These are phyloP conservation scores for Diachasma alloeum DNA, from an alignment of 1,140 invertebrate genomes.

Conservation along the genomic window DNA sequence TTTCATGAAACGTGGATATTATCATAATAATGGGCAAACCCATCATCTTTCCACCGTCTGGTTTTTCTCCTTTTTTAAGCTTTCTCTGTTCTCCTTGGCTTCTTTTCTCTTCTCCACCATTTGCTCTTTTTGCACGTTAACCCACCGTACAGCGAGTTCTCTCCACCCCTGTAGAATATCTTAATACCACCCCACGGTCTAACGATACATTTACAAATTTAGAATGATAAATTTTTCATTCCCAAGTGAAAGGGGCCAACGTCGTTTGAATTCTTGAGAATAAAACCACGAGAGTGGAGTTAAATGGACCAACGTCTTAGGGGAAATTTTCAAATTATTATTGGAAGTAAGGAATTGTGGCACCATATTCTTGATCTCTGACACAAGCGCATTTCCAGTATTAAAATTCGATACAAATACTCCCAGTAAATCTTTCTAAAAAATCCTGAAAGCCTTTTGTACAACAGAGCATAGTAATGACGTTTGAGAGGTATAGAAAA, in stretches of 20 bases:
- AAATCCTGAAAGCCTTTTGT: too few relatives aligned
- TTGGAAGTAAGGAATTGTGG: constrained; percentile 35
- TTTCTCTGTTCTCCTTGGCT: constrained; percentile 6
- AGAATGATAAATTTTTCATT: constrained; percentile 50
- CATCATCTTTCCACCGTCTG: constrained; percentile 45
- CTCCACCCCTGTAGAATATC: constrained; percentile 20
- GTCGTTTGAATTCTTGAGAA: constrained; percentile 41
- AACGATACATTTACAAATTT: constrained; percentile 55
- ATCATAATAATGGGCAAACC: constrained; percentile 54
- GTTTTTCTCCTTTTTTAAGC: constrained; percentile 25
- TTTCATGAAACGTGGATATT: constrained; percentile 47
- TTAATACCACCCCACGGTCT: constrained; percentile 42
- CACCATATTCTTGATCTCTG: too few relatives aligned
- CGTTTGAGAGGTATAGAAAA: too few relatives aligned
- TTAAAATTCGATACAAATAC: too few relatives aligned
- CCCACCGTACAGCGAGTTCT: background rate
- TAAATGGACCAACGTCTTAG: background rate
- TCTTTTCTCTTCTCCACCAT: constrained; percentile 5
- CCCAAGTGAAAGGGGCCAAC: constrained; percentile 39
- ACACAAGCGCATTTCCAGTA: too few relatives aligned
- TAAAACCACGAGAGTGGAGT: background rate
- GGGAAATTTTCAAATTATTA: background rate
- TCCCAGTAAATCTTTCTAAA: too few relatives aligned
- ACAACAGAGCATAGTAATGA: too few relatives aligned
- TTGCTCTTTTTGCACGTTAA: constrained; percentile 2